Evolutionary conservation across 2,113 vertebrate species (phyloP).

Genomic region (Columba livia): DNA sequence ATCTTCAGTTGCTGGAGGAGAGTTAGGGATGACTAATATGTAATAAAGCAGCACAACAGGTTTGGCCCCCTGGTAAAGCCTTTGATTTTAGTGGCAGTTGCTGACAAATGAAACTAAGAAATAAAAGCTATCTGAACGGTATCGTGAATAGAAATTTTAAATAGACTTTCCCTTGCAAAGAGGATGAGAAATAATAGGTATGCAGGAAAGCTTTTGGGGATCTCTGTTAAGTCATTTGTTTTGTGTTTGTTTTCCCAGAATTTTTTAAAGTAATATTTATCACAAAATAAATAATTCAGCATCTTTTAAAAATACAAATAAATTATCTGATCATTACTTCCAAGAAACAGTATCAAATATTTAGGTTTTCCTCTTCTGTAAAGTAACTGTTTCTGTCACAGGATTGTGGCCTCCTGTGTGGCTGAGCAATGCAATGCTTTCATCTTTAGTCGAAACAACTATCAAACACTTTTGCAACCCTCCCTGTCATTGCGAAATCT

Average conservation of each 20-base stretch:
- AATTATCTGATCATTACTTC: neutral
- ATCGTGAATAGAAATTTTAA: neutral
- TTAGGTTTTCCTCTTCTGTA: neutral
- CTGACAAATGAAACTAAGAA: neutral
- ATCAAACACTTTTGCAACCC: neutral
- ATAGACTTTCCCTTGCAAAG: neutral
- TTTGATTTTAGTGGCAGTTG: neutral
- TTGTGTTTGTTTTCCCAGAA: neutral
- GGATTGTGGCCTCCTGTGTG: neutral
- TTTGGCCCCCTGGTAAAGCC: neutral
- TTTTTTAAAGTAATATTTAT: neutral
- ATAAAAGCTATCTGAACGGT: neutral
- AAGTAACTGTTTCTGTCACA: neutral
- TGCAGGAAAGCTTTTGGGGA: neutral
- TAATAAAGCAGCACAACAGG: neutral
- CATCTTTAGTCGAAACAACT: neutral
- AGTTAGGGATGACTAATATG: neutral
- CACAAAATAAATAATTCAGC: neutral
- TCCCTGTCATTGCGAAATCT: neutral
- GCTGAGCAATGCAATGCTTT: neutral
- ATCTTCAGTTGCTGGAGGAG: conserved; percentile 16
- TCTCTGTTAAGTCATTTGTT: neutral
- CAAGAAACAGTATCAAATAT: neutral
- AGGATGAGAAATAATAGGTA: neutral
- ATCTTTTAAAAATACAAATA: neutral